Evolutionary conservation across 2,888 invertebrate genomes (phyloP), one percentile per base, ranked within the genome.

Genomic region (Polymixis flavicincta): DNA sequence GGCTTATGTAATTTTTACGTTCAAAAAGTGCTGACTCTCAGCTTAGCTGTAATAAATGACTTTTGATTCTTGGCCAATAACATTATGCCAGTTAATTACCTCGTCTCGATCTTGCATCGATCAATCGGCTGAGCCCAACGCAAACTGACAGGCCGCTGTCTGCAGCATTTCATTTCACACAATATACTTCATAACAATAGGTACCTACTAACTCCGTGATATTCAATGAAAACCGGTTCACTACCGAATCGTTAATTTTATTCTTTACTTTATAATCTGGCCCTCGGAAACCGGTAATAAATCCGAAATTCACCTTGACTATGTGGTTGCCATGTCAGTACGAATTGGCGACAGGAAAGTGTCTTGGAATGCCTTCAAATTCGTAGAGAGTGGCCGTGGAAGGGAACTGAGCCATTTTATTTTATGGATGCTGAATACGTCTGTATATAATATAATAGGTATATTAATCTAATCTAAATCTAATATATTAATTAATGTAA

Each of bases 211-310:
- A 25, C 28, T 8, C 25, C n/a, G 60, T 19, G 42, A 50, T 76
- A 81, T 78, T 76, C 32, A 19, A 32, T n/a, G 19, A 17, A 42
- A 78, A 69, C 78, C 78, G 78, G 78, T 82, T 77, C 42, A 9
- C 1, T n/a, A 32, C 28, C 28, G 45, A 76, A 66, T 61, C 17
- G 32, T 64, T 59, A 22, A 75, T 76, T 59, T 59, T 64, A 78
- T 57, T 48, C 28, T 57, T 63, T 28, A 37, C 9, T 28, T 67
- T n/a, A 17, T 71, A 32, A 64, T 55, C 67, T 77, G 78, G 69
- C 63, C 63, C 57, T 77, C 68, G 28, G 6, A 64, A 78, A 79
- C 78, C 69, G 69, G 83, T 79, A 77, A 57, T 45, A 66, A 52
- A 14, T 54, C 25, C 42, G 57, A 77, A 77, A 59, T 59, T 69